These are phyloP conservation scores for Lycaena phlaeas DNA, from an alignment of 2,888 invertebrate species.

Conservation along the genomic window DNA sequence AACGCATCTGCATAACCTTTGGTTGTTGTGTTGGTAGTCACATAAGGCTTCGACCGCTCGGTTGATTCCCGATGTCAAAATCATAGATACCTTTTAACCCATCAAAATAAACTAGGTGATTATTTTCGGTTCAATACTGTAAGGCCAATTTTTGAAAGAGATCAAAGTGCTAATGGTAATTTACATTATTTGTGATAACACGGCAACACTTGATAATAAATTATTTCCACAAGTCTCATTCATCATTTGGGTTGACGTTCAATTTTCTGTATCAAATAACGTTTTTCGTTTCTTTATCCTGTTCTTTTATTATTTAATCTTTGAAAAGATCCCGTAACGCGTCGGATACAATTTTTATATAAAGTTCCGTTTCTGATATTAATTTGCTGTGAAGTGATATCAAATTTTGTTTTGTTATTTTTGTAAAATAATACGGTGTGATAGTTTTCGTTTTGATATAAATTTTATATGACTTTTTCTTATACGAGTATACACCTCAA, in stretches of 20 bases:
- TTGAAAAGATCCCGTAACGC: slow-evolving; percentile 7
- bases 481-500: no score
- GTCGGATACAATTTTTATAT: slow-evolving; percentile 7
- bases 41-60: no score
- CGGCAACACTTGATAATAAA: slow-evolving; percentile 24
- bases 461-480: no score
- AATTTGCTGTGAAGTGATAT: slow-evolving; percentile 4
- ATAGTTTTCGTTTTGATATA: no score
- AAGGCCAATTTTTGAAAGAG: not conserved
- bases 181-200: slow-evolving; percentile 1
- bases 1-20: no score
- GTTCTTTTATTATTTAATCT: slow-evolving; percentile 20
- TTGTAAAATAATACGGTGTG: no score
- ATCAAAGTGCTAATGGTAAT: not conserved
- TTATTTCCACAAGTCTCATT: slow-evolving; percentile 43
- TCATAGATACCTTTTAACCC: no score
- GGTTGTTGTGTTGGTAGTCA: no score
- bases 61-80: no score
- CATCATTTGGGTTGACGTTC: slow-evolving; percentile 55
- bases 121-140: no score
- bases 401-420: not conserved
- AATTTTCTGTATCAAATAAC: slow-evolving; percentile 46
- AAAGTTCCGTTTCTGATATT: slow-evolving; percentile 6
- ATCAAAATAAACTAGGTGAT: no score
- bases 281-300: slow-evolving; percentile 28